Evolutionary conservation across 2,888 invertebrate species (phyloP).

Genomic region (Cremastobaeus sp.): DNA sequence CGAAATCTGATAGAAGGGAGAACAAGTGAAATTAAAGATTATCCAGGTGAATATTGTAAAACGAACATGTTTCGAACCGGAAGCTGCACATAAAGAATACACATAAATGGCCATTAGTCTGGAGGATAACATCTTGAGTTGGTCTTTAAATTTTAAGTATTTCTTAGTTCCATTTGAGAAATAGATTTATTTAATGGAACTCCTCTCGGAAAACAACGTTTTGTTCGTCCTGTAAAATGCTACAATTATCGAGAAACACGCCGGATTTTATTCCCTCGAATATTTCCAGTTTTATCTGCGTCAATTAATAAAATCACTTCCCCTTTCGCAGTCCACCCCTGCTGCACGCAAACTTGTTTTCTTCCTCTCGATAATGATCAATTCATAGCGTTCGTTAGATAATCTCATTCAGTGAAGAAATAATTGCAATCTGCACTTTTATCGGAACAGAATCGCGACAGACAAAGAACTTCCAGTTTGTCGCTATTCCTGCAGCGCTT

Average conservation of each 20-base stretch:
- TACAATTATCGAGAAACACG: no score
- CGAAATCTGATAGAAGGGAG: background rate
- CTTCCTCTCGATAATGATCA: no score
- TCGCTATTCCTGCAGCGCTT: background rate
- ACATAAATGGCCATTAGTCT: constrained; percentile 30
- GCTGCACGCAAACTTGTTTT: no score
- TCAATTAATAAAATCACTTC: no score
- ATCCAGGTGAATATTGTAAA: constrained; percentile 28
- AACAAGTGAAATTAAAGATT: constrained; percentile 11
- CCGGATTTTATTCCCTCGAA: no score
- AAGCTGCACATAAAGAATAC: constrained; percentile 28
- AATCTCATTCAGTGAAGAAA: no score
- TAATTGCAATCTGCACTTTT: constrained; percentile 11
- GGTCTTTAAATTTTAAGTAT: constrained; percentile 25
- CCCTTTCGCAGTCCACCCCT: no score
- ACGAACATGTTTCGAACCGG: constrained; percentile 29
- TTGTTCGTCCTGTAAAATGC: background rate
- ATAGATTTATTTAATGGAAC: constrained; percentile 4
- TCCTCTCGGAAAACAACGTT: constrained; percentile 1
- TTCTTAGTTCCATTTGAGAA: constrained; percentile 4
- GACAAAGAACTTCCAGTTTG: constrained; percentile 16
- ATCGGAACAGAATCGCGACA: background rate
- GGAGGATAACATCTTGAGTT: constrained; percentile 28
- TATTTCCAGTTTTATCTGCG: no score
- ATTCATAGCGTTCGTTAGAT: no score